Percentiles rank a stretch among this genome's conserved stretches.
Evolutionary conservation across 2,888 invertebrate genomes (phyloP).

Genomic region (Xestoiulus laeticollis): DNA sequence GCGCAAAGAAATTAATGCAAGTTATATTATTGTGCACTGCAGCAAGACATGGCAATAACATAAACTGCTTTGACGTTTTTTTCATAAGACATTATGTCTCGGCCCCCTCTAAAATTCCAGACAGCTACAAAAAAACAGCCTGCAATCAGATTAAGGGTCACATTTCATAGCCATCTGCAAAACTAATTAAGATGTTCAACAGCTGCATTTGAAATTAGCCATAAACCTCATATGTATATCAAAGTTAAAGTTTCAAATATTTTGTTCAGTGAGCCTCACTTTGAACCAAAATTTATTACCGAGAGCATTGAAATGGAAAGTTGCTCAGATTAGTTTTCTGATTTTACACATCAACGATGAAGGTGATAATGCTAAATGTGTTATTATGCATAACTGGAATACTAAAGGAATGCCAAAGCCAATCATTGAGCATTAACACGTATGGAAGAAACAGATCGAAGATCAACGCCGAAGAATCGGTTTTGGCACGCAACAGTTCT

Average conservation of each 20-base stretch:
- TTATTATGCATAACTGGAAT: neutral
- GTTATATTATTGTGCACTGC: neutral
- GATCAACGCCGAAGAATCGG: neutral
- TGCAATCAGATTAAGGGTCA: neutral
- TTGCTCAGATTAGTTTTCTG: neutral
- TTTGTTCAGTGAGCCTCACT: neutral
- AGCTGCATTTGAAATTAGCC: slow-evolving; percentile 11
- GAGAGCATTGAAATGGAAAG: neutral
- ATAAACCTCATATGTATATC: neutral
- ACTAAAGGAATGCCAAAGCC: neutral
- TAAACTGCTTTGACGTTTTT: neutral
- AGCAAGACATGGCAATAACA: neutral
- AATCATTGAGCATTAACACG: neutral
- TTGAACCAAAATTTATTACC: neutral
- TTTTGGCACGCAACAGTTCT: neutral
- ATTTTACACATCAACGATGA: too few species aligned
- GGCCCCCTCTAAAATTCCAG: neutral
- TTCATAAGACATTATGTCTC: neutral
- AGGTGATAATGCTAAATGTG: neutral
- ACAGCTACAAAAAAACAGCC: neutral
- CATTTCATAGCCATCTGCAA: neutral
- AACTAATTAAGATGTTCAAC: neutral
- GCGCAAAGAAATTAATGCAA: neutral
- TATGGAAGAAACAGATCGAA: neutral
- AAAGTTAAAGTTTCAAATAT: neutral